Evolutionary conservation across 2,888 invertebrate species (phyloP).

Genomic region (Prenolepis imparis): DNA sequence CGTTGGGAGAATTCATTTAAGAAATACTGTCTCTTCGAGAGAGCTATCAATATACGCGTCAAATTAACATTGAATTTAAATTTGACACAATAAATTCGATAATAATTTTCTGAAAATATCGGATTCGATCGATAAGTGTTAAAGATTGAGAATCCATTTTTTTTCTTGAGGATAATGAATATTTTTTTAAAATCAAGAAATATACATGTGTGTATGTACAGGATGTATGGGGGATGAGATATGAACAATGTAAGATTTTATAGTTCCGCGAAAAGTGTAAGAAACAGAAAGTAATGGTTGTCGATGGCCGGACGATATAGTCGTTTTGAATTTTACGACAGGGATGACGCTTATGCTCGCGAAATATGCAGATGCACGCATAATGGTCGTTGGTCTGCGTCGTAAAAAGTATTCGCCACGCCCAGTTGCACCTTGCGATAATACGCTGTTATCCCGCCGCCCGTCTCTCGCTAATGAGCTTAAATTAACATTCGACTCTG

Average conservation of each 20-base stretch:
- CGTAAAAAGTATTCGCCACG: slow-evolving; percentile 54
- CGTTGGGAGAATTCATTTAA: background rate
- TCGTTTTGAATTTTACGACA: slow-evolving; percentile 19
- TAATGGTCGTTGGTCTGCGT: slow-evolving; percentile 40
- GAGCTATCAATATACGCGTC: background rate
- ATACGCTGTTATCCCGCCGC: slow-evolving; percentile 30
- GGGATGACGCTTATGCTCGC: slow-evolving; percentile 16
- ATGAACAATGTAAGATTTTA: background rate
- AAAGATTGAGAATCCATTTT: background rate
- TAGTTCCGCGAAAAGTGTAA: background rate
- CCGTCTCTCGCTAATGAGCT: slow-evolving; percentile 54
- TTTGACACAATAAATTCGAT: background rate
- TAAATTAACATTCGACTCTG: slow-evolving; percentile 17
- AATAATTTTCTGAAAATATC: background rate
- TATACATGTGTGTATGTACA: background rate
- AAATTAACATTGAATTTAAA: background rate
- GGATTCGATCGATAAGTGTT: background rate
- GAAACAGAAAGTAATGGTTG: background rate
- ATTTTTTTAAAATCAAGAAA: background rate
- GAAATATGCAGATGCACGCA: slow-evolving; percentile 38
- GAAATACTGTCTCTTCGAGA: background rate
- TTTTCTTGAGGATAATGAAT: background rate
- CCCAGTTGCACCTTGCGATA: slow-evolving; percentile 40
- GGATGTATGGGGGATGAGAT: too few species aligned
- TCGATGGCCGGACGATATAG: background rate